Evolutionary conservation across 2,888 invertebrate genomes (phyloP), one percentile per base, ranked within the genome.

Genomic region (Temnothorax unifasciatus): DNA sequence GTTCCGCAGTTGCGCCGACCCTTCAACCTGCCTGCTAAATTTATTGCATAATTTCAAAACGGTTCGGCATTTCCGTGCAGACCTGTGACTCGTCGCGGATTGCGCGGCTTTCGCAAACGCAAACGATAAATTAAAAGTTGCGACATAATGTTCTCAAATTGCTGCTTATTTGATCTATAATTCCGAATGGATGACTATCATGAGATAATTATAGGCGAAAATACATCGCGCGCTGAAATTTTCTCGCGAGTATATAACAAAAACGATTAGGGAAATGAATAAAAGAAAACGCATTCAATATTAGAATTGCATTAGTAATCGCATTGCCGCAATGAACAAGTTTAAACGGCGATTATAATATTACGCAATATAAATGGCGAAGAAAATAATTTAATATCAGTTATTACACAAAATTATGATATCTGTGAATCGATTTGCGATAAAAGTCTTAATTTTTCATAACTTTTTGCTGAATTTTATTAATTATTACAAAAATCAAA

Each of bases 41-140:
- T 82, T 82, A 84, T 87, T 68, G 64, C 52, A 82, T 82, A 87
- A 87, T 87, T 86, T 86, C 69, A 59, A 87, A 87, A 77, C 83
- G 83, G 73, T 85, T 87, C 73, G 69, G 59, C 69, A 44, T 57
- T 52, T 29, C 11, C 69, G 66, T 68, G 84, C 71, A 63, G 68
- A 59, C 25, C 25, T 13, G 29, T 61, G 84, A 86, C 75, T 82
- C 63, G 64, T 52, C 57, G 29, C 79, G 68, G 41, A 85, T 82
- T 79, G 83, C 66, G 44, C 75, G 25, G 71, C 82, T 76, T 63
- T 83, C 74, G 25, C 44, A 57, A 87, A 86, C 82, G 68, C 54
- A 59, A 75, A 52, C 61, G 41, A 79, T 82, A 86, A 86, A 82
- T 87, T 87, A 81, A 73, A 79, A 85, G 66, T 34, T 29, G 44